Percentiles rank a stretch among this genome's conserved stretches.
phyloP scores from a whole-genome alignment of 1,140 invertebrate species.

The Cydia splendana region DNA sequence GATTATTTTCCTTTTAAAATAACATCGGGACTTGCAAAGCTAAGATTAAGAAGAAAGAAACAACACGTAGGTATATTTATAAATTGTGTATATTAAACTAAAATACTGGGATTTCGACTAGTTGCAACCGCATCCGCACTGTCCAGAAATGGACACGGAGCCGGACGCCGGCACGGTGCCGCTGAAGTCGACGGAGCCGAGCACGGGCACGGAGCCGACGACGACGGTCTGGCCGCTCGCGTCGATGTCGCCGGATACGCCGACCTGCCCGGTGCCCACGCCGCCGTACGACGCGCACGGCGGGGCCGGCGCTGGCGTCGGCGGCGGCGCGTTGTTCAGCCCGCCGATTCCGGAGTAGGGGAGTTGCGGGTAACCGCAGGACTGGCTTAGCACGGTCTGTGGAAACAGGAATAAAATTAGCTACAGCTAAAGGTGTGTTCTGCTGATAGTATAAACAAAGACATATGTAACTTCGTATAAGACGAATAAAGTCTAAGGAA shows the following conservation, averaged over 20 bases:
- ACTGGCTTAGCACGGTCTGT: neutral
- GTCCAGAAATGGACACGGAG: conserved; percentile 17
- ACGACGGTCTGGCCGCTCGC: conserved; percentile 33
- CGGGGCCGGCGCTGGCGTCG: neutral
- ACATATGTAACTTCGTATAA: too few species aligned
- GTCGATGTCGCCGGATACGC: conserved; percentile 26
- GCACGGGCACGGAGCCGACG: conserved; percentile 35
- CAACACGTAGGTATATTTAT: too few species aligned
- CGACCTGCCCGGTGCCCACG: conserved; percentile 35
- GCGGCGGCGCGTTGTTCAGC: neutral
- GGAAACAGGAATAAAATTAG: conserved; percentile 19
- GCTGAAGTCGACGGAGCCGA: conserved; percentile 31
- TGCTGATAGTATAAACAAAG: too few species aligned
- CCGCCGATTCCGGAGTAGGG: neutral
- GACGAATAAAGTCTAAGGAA: too few species aligned
- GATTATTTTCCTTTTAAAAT: too few species aligned
- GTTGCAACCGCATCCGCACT: conserved; percentile 21
- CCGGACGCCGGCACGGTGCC: conserved; percentile 26
- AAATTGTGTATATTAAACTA: too few species aligned
- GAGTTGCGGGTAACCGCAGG: neutral
- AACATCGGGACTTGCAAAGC: too few species aligned
- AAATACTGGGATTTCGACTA: too few species aligned
- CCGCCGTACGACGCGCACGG: conserved; percentile 24
- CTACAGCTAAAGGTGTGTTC: neutral
- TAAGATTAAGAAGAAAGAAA: too few species aligned